phyloP scores from a whole-genome alignment of 2,113 vertebrate species.

The Pampusana beccarii region DNA sequence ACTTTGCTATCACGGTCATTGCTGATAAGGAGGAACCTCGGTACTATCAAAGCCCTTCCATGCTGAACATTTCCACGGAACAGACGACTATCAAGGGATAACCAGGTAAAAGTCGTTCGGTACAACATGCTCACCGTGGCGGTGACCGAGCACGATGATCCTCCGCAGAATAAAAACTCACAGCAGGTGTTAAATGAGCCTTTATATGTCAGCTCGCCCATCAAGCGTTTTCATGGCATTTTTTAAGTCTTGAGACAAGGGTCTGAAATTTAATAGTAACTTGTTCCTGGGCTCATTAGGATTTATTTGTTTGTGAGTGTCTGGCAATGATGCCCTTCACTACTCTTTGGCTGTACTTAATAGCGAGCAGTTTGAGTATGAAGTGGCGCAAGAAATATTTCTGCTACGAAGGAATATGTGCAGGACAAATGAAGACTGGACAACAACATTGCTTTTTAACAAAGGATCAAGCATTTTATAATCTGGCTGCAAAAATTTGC shows the following conservation, averaged over 20 bases:
- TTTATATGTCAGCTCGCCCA: background rate
- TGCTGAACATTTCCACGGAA: background rate
- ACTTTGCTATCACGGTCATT: rapidly evolving
- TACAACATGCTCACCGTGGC: background rate
- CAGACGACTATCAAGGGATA: background rate
- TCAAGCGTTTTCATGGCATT: background rate
- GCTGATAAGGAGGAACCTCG: background rate
- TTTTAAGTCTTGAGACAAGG: background rate
- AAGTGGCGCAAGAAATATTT: background rate
- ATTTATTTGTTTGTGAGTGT: slow-evolving; percentile 44
- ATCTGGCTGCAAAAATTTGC: background rate
- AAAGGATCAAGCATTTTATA: background rate
- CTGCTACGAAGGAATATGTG: background rate
- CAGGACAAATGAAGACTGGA: background rate
- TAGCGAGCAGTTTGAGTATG: background rate
- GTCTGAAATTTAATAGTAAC: background rate
- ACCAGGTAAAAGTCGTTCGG: background rate
- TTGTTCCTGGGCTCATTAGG: slow-evolving; percentile 56
- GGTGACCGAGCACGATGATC: slow-evolving; percentile 8
- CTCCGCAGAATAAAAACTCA: background rate
- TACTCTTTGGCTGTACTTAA: background rate
- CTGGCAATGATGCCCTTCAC: background rate
- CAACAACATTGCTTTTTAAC: background rate
- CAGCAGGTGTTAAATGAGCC: slow-evolving; percentile 54
- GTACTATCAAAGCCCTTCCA: background rate